These are phyloP conservation scores for Julus scandinavius DNA, from an alignment of 2,888 invertebrate genomes.

Conservation along the genomic window DNA sequence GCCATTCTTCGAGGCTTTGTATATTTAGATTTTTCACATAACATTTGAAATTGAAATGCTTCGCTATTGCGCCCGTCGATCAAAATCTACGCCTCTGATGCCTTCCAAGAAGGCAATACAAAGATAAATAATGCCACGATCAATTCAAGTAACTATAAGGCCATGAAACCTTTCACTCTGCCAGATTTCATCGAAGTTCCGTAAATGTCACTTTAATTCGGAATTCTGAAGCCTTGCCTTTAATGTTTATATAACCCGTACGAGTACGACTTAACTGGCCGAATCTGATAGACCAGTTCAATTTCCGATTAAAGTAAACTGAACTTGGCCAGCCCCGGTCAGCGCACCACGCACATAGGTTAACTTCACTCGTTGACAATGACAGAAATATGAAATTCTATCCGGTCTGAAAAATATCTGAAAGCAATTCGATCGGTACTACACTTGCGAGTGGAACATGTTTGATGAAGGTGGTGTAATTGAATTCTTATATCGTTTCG, in stretches of 20 bases:
- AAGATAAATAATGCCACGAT: neutral
- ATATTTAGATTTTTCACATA: neutral
- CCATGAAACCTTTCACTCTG: slow-evolving; percentile 15
- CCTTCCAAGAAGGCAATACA: neutral
- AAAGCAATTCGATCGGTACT: neutral
- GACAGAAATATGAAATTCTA: slow-evolving; percentile 21
- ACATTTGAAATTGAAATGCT: slow-evolving; percentile 33
- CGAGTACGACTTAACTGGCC: slow-evolving; percentile 27
- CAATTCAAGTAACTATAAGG: neutral
- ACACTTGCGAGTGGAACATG: neutral
- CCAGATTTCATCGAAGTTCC: neutral
- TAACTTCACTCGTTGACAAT: neutral
- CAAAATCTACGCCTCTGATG: neutral
- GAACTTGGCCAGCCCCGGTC: slow-evolving; percentile 21
- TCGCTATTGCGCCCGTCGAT: neutral
- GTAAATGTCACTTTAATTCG: neutral
- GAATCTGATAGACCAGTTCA: slow-evolving; percentile 27
- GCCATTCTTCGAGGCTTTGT: neutral
- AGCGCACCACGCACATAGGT: neutral
- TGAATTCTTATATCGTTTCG: slow-evolving; percentile 17
- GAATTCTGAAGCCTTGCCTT: neutral
- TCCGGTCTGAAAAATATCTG: slow-evolving; percentile 27
- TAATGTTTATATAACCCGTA: neutral
- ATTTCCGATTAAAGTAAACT: slow-evolving; percentile 33
- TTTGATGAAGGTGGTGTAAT: slow-evolving; percentile 16